These are phyloP conservation scores for Latheticus oryzae DNA, from an alignment of 2,888 invertebrate genomes.

Conservation along the genomic window DNA sequence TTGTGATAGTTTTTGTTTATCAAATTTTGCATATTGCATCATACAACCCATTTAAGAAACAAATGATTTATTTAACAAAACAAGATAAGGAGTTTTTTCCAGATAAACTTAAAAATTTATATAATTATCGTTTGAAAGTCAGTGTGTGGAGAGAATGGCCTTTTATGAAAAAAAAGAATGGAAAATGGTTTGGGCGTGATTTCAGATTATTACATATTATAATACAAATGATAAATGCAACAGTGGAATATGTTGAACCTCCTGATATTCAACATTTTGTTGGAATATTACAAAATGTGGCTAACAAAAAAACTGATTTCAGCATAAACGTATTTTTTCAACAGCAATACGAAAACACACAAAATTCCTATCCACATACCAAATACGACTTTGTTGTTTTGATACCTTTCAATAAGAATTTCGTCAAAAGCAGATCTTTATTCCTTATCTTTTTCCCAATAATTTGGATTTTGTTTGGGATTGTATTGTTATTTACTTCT, in stretches of 20 bases:
- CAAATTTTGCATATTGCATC: conserved; percentile 23
- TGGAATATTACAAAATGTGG: conserved; percentile 1
- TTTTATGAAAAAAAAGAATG: background rate
- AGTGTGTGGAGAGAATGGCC: conserved; percentile 19
- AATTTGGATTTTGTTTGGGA: too few species aligned
- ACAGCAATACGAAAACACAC: conserved; percentile 2
- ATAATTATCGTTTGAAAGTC: conserved; percentile 23
- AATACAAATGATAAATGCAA: conserved; percentile 30
- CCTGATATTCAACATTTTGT: background rate
- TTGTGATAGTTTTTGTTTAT: conserved; percentile 30
- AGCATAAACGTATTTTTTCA: conserved; percentile 30
- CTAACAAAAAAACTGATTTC: conserved; percentile 12
- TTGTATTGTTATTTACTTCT: too few species aligned
- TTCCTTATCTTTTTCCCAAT: too few species aligned
- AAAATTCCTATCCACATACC: conserved; percentile 19
- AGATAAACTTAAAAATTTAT: conserved; percentile 26
- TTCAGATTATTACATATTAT: conserved; percentile 20
- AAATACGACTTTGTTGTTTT: conserved; percentile 11
- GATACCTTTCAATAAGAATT: too few species aligned
- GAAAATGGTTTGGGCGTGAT: conserved; percentile 31
- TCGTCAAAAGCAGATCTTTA: too few species aligned
- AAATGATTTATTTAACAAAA: conserved; percentile 8
- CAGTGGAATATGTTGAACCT: too few species aligned
- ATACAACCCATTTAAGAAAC: conserved; percentile 30
- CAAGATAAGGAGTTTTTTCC: conserved; percentile 17